Evolutionary conservation across 2,113 vertebrate genomes (phyloP).

Genomic region (Stegostoma tigrinum): DNA sequence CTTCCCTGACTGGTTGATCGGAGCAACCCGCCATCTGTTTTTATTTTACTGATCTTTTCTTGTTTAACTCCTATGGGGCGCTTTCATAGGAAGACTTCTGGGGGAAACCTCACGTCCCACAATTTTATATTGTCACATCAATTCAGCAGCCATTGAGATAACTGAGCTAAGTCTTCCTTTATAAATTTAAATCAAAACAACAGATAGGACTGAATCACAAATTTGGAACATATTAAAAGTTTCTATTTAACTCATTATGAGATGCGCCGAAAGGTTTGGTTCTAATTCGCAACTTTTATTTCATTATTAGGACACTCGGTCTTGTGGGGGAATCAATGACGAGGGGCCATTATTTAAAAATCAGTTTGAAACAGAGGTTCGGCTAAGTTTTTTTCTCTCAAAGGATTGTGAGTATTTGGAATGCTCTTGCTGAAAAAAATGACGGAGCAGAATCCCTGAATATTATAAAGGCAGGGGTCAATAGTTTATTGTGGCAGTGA

Average conservation of each 20-base stretch:
- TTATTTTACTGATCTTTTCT: constrained; percentile 16
- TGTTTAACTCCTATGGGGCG: constrained; percentile 5
- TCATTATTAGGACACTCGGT: background rate
- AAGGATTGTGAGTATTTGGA: too few species aligned
- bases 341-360: too few species aligned
- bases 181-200: background rate
- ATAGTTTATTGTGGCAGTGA: background rate
- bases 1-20: background rate
- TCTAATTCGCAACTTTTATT: background rate
- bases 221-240: background rate
- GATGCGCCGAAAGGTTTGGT: background rate
- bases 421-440: too few species aligned
- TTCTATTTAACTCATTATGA: background rate
- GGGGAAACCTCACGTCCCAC: background rate
- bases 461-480: background rate
- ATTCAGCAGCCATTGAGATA: background rate
- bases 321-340: background rate
- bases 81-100: background rate
- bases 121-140: background rate
- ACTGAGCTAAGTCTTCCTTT: background rate
- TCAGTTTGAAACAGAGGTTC: too few species aligned
- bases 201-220: background rate
- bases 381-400: too few species aligned
- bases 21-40: constrained; percentile 10
- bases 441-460: too few species aligned